Percentiles rank a stretch among this genome's conserved stretches.
These are phyloP conservation scores for Geotrupes spiniger DNA, from an alignment of 2,888 invertebrate genomes.

Conservation along the genomic window DNA sequence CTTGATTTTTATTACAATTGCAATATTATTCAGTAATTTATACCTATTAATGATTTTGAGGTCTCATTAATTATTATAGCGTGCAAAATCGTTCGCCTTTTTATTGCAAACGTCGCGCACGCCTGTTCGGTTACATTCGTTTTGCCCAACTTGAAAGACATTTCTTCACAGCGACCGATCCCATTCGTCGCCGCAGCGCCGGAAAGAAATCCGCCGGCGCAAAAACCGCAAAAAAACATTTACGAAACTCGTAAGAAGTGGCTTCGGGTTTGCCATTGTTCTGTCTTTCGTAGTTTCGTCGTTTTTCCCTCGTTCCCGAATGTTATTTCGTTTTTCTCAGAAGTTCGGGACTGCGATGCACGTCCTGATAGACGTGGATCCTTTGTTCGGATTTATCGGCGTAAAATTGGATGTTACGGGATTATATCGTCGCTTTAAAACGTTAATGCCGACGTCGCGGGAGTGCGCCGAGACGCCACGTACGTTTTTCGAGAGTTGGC, in stretches of 20 bases:
- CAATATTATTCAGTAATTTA: too few relatives aligned
- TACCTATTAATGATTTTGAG: too few relatives aligned
- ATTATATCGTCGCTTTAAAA: slow-evolving; percentile 19
- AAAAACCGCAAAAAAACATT: slow-evolving; percentile 25
- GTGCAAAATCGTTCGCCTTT: too few relatives aligned
- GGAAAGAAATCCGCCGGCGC: slow-evolving; percentile 20
- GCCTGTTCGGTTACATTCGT: too few relatives aligned
- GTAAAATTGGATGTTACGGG: slow-evolving; percentile 29
- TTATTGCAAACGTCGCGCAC: too few relatives aligned
- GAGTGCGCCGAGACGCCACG: too few relatives aligned
- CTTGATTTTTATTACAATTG: too few relatives aligned
- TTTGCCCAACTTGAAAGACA: too few relatives aligned
- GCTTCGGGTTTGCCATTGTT: slow-evolving; percentile 28
- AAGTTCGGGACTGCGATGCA: slow-evolving; percentile 14
- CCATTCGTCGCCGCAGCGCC: neutral
- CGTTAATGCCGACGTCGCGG: too few relatives aligned
- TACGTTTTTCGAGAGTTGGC: too few relatives aligned
- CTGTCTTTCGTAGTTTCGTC: slow-evolving; percentile 15
- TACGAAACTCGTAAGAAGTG: slow-evolving; percentile 29
- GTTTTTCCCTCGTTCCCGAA: slow-evolving; percentile 9
- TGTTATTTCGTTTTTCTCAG: slow-evolving; percentile 19
- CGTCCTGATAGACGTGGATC: slow-evolving; percentile 20
- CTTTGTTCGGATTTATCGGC: slow-evolving; percentile 32
- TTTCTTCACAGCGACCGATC: neutral
- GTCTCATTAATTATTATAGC: too few relatives aligned